A percentile compares a stretch with the other conserved stretches of the same genome.
Conservation (phyloP, 92 coral and sea anemone genomes). For the Muricea muricata region DNA sequence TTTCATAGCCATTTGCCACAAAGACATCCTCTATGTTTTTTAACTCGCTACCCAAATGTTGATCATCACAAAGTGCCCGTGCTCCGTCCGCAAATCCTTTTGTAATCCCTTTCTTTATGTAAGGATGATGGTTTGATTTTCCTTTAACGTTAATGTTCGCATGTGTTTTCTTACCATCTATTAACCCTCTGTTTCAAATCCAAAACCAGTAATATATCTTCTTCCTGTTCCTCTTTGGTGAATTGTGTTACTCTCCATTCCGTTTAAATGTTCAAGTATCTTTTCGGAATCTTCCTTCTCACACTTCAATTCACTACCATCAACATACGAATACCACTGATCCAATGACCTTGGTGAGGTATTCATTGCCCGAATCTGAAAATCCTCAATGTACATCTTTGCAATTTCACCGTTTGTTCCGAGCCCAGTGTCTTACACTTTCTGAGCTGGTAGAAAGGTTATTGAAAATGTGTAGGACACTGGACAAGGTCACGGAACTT, state of each 20-base stretch:
- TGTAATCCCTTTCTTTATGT: not conserved
- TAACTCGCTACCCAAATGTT: not conserved
- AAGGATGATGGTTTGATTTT: not conserved
- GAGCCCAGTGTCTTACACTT: too few species aligned
- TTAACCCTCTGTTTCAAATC: too few species aligned
- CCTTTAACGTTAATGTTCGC: not conserved
- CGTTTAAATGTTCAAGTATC: constrained; percentile 19
- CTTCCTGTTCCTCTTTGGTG: constrained; percentile 31
- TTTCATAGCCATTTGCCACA: not conserved
- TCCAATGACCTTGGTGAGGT: not conserved
- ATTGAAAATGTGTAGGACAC: not conserved
- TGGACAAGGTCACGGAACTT: not conserved
- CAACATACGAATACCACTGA: constrained; percentile 29
- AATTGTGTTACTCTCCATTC: constrained; percentile 14
- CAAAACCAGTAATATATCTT: not conserved
- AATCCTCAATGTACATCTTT: not conserved
- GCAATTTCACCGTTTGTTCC: not conserved
- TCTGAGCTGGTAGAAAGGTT: too few species aligned
- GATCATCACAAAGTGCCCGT: not conserved
- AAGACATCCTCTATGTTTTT: not conserved
- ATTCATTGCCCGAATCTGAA: too few species aligned
- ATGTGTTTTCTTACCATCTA: not conserved
- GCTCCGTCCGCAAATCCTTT: not conserved
- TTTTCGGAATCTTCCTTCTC: constrained; percentile 23
- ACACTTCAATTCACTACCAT: constrained; percentile 34